Percentiles rank a stretch among this genome's conserved stretches.
These are phyloP conservation scores for Nasonia vitripennis DNA, from an alignment of 1,140 invertebrate species.

Conservation along the genomic window DNA sequence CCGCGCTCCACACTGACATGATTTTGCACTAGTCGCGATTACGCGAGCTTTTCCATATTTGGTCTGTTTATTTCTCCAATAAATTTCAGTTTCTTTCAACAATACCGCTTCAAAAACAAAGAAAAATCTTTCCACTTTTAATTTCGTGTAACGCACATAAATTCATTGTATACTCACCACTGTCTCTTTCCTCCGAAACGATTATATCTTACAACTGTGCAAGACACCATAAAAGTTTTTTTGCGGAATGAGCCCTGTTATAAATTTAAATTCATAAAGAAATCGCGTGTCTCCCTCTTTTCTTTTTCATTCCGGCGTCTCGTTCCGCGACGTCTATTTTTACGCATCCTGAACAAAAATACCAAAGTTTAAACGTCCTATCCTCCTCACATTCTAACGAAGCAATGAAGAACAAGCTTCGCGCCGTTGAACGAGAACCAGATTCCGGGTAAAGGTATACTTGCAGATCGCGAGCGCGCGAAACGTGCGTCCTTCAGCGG, in stretches of 20 bases:
- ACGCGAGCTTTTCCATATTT: conserved; percentile 39
- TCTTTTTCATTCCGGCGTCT: background rate
- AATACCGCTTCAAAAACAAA: too few species aligned
- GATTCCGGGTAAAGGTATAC: conserved; percentile 9
- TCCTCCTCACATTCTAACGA: conserved; percentile 33
- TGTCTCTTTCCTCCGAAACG: too few species aligned
- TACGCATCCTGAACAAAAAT: conserved; percentile 26
- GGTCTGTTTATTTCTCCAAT: too few species aligned
- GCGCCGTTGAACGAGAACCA: conserved; percentile 32
- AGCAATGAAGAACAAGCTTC: conserved; percentile 47
- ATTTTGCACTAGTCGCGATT: conserved; percentile 62
- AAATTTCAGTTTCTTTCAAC: too few species aligned
- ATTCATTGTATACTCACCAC: too few species aligned
- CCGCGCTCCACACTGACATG: conserved; percentile 57
- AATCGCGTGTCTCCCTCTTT: background rate
- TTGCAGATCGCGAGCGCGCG: background rate
- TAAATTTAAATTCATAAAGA: conserved; percentile 1
- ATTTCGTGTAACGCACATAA: too few species aligned
- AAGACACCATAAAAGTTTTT: background rate
- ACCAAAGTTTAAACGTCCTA: conserved; percentile 29
- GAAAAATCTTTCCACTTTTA: too few species aligned
- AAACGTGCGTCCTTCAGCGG: conserved; percentile 19
- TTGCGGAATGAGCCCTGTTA: background rate
- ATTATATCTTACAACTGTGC: background rate
- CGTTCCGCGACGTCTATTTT: background rate